phyloP scores from a whole-genome alignment of 2,888 invertebrate species.

The Lasioglossum vierecki region DNA sequence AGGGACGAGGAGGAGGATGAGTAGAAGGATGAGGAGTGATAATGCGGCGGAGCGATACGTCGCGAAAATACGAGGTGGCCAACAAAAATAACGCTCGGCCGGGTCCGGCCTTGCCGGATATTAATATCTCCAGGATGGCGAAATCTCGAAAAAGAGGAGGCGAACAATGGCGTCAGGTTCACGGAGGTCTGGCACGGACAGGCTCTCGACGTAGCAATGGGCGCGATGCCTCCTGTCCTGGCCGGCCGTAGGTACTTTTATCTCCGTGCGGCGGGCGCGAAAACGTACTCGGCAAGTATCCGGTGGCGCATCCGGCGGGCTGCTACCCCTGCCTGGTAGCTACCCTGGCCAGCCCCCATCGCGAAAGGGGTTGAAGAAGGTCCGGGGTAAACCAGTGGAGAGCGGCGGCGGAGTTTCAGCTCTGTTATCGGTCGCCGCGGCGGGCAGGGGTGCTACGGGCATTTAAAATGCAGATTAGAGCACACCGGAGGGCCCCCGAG shows the following conservation, averaged over 20 bases:
- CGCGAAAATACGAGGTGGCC: slow-evolving; percentile 33
- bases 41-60: slow-evolving; percentile 7
- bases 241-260: slow-evolving; percentile 61
- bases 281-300: slow-evolving; percentile 68
- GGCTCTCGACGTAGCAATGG: slow-evolving; percentile 46
- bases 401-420: slow-evolving; percentile 59
- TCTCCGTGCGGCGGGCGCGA: slow-evolving; percentile 61
- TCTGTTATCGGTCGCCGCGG: slow-evolving; percentile 69
- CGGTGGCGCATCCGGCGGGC: slow-evolving; percentile 64
- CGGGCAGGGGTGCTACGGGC: slow-evolving; percentile 64
- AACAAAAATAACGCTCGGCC: slow-evolving; percentile 38
- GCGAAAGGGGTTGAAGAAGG: slow-evolving; percentile 50
- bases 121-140: slow-evolving; percentile 55
- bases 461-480: slow-evolving; percentile 80
- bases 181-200: slow-evolving; percentile 63
- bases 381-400: slow-evolving; percentile 6
- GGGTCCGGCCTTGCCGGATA: slow-evolving; percentile 40
- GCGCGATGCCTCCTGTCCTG: slow-evolving; percentile 40
- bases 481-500: slow-evolving; percentile 51
- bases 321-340: neutral
- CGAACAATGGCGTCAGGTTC: slow-evolving; percentile 63
- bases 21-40: neutral
- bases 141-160: slow-evolving; percentile 55
- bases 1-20: neutral
- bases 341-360: slow-evolving; percentile 4